Percentiles rank a stretch among this genome's conserved stretches.
These are phyloP conservation scores for honey bee (Apis mellifera) DNA, from an alignment of 1,140 invertebrate species.

Conservation along the genomic window DNA sequence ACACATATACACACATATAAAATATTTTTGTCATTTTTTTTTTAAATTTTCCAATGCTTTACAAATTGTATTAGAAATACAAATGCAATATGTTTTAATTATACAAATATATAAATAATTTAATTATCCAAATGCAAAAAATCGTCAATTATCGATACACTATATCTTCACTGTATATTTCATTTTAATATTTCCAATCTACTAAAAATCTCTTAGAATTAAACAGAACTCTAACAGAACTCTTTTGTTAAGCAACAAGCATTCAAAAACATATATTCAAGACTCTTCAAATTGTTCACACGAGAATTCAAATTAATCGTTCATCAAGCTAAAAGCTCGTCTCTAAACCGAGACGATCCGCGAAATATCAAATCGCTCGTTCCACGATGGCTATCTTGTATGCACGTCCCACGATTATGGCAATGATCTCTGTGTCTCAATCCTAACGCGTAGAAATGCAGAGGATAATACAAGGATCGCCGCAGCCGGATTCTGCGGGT, in stretches of 20 bases:
- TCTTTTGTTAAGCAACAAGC: neutral
- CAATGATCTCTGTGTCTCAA: neutral
- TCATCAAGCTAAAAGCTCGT: neutral
- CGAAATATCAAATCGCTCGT: neutral
- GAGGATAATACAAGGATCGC: conserved; percentile 15
- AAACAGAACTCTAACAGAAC: neutral
- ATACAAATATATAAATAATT: too few species aligned
- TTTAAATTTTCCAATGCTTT: too few species aligned
- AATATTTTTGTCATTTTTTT: too few species aligned
- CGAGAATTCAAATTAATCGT: too few species aligned
- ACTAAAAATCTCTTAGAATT: too few species aligned
- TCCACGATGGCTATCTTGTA: neutral
- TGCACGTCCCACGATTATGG: neutral
- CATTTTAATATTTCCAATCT: too few species aligned
- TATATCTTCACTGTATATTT: too few species aligned
- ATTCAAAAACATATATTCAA: neutral
- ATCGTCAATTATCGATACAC: too few species aligned
- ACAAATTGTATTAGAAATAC: too few species aligned
- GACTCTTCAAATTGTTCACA: neutral
- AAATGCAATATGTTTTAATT: too few species aligned
- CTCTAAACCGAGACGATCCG: neutral
- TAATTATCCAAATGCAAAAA: too few species aligned
- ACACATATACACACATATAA: too few species aligned
- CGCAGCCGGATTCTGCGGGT: conserved; percentile 41
- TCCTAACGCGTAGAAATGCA: conserved; percentile 2